Base-by-base conservation (phyloP, 2,797 vertebrate species). In the Acanthurus leucopareius region DNA sequence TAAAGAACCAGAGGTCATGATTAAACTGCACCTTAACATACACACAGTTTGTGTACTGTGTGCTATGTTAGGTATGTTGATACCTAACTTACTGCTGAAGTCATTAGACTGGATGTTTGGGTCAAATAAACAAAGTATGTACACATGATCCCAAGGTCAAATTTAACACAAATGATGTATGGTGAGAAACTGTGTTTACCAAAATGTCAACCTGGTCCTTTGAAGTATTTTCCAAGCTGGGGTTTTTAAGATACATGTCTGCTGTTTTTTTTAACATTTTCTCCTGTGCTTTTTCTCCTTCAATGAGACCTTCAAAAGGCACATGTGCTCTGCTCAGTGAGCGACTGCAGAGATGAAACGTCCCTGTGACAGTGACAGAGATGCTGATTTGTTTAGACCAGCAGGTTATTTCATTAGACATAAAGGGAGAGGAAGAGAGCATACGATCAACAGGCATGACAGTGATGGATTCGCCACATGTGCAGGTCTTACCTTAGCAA, bases 381-480 rank as follows among this genome's bases (percentile, higher is more conserved):
- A 88, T 49, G 85, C 69, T 82, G 79, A 91, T 93, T 88, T 85
- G 90, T 89, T 90, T 77, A 85, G 85, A 79, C 75, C 79, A 83
- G 86, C 86, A 80, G 89, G 77, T 88, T 87, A 88, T 93, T 93
- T 93, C 79, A 94, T 92, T 88, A 92, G 74, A 91, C 11, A 44
- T 73, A 76, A 64, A 45, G 74, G 73, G 79, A 85, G 71, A 74
- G 67, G 84, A 84, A 80, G 82, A 92, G 78, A 22, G 19, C 44
- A 65, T 79, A 85, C 83, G 80, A 92, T 89, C 84, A 79, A 78
- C 44, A 9, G 80, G 71, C 67, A 52, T 84, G 89, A 84, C 86
- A 87, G 79, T 91, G 93, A 94, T 89, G 77, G 90, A 93, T 92
- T 90, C 54, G n/a, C 47, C 35, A 57, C 57, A 66, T n/a, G 47